A percentile compares a stretch with the other conserved stretches of the same genome.
These are phyloP conservation scores for Anser brachyrhynchus DNA, from an alignment of 2,113 vertebrate species.

Conservation along the genomic window DNA sequence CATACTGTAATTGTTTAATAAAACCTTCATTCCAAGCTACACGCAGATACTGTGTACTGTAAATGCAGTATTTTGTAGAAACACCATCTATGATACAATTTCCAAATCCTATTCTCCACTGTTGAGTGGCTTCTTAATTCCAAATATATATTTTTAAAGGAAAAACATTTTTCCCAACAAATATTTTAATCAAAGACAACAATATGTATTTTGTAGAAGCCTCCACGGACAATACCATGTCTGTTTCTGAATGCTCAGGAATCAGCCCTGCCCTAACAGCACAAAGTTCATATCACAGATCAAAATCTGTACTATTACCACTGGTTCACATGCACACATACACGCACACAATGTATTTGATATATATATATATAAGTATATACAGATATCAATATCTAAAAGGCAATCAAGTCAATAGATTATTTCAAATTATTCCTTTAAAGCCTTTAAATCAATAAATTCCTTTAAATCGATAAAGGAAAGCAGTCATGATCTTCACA, in stretches of 20 bases:
- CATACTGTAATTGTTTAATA: constrained; percentile 1
- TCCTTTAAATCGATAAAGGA: neutral
- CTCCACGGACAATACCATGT: rapidly evolving
- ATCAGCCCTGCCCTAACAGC: neutral
- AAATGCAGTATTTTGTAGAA: neutral
- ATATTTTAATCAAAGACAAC: neutral
- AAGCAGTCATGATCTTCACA: neutral
- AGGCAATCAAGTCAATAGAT: neutral
- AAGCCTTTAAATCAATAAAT: neutral
- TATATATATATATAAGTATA: neutral
- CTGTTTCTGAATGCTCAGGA: neutral
- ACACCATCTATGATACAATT: neutral
- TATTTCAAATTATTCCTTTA: neutral
- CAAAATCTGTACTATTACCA: neutral
- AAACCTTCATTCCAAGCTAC: neutral
- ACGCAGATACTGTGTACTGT: neutral
- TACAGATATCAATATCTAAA: neutral
- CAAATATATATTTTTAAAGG: neutral
- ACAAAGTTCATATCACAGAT: neutral
- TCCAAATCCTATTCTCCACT: neutral
- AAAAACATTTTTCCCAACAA: neutral
- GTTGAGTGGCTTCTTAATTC: neutral
- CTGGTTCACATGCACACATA: too few species aligned
- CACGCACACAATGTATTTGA: neutral
- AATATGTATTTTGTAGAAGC: neutral